A percentile compares a stretch with the other conserved stretches of the same genome.
Evolutionary conservation across 2,797 vertebrate genomes (phyloP).

Genomic region (Myotis planiceps): DNA sequence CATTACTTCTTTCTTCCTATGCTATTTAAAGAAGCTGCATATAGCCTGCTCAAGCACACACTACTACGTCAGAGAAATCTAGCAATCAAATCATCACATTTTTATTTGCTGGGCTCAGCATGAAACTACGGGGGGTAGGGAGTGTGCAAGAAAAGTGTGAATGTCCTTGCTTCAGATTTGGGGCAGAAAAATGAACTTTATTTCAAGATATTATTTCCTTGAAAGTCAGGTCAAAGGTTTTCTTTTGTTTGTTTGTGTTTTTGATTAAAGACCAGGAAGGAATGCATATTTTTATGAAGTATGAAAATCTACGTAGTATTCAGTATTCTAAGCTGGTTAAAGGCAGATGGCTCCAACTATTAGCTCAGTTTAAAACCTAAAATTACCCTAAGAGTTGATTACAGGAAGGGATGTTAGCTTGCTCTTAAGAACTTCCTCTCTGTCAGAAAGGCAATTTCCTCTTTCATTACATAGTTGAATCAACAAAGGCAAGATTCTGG

Average conservation of each 20-base stretch:
- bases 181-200: background rate
- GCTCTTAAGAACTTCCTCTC: background rate
- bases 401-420: background rate
- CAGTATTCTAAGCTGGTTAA: background rate
- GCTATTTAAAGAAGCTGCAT: background rate
- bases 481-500: background rate
- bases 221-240: background rate
- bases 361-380: constrained; percentile 12
- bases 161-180: background rate
- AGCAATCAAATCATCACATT: background rate
- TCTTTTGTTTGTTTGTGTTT: background rate
- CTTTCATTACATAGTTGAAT: constrained; percentile 6
- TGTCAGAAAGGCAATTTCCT: background rate
- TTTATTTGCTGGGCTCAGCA: background rate
- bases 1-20: background rate
- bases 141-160: background rate
- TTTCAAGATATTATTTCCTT: background rate
- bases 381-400: constrained; percentile 54
- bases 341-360: background rate
- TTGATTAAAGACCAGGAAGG: constrained; percentile 9
- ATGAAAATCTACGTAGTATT: background rate
- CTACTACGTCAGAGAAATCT: background rate
- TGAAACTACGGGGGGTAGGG: background rate
- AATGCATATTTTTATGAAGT: background rate
- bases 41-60: background rate